Evolutionary conservation across 2,888 invertebrate genomes (phyloP), one percentile per base, ranked within the genome.

Genomic region (Tenthredo mesomela): DNA sequence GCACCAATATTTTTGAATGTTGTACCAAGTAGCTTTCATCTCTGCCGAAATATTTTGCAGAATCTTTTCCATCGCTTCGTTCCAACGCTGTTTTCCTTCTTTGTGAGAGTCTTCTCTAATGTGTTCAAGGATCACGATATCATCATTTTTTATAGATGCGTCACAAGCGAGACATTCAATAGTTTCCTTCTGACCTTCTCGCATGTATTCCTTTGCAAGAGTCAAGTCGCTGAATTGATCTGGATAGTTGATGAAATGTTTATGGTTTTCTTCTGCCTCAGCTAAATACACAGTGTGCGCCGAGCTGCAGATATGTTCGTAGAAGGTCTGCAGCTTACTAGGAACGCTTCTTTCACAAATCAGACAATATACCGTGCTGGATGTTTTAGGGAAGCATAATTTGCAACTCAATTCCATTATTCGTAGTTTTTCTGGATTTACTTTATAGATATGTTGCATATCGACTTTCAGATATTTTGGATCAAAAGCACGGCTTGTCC

Each of bases 171-270:
- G 84, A 86, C 91, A 91, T 54, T 85, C 84, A 7, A 90, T 84
- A 29, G 50, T 58, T 15, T 85, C 43, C 25, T 88, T 86, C 9
- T 87, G 86, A 5, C 85, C 78, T 73, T 89, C 88, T 67, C 86
- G 85, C 86, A 90, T 88, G 43, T 88, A 89, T 58, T 88, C 86
- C 18, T 86, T 84, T 10, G 89, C 89, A 0, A 91, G 86, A 65
- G 87, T 75, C 4, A 90, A 82, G 78, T 90, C 89, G 84, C 90
- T 91, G 5, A 88, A 88, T 67, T 89, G 88, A 10, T 88, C 85
- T 40, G 84, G 78, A 43, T 47, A 86, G 10, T 86, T 67, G 18
- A 84, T 61, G 77, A 88, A 88, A 4, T 40, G 82, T 18, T 80
- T 6, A 18, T 88, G 83, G 80, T 87, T 87, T 6, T 87, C 78